Base-by-base conservation (phyloP, 2,113 vertebrate genomes). In the Oplegnathus fasciatus region DNA sequence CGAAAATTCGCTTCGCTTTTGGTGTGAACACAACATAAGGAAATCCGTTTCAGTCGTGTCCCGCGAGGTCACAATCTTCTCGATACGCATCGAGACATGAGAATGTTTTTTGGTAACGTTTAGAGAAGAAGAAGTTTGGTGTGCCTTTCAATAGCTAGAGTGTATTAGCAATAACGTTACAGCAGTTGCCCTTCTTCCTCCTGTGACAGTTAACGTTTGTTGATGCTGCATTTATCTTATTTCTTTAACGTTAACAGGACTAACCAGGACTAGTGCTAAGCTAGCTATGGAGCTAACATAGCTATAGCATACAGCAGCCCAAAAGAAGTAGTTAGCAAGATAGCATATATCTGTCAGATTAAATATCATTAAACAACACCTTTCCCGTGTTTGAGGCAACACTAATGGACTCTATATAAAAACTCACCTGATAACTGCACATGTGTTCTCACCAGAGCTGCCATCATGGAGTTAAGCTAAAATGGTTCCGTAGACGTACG, bases 391-490 rank as follows among this genome's bases (percentile, higher is more conserved):
- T 22, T 18, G 3, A 37, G 6, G 0, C 0, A n/a, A 70, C 10
- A 9, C 48, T 0, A 75, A 0, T n/a, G 7, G 26, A 24, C 1
- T 15, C 9, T 5, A 4, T 6, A 30, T 6, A 40, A 26, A 52
- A 78, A 78, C 84, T 82, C 28, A 79, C 82, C 66, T 26, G 74
- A 62, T 17, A 4, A 1, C 18, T 66, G 18, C 60, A 85, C 91
- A 84, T 84, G 89, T 70, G 69, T 58, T 68, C 46, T 9, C 50
- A 11, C 1, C 7, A 80, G 34, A 5, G 83, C 44, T 18, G 91
- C 85, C 92, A 92, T 93, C n/a, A 3, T 74, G 30, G 81, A 26
- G 81, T 84, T 40, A 40, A 65, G 32, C 2, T 17, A 0, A 81
- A 80, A 78, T 2, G 0, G 26, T 10, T 86, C 83, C 85, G 85